phyloP scores from a whole-genome alignment of 2,113 vertebrate genomes.

The Zosterops lateralis region DNA sequence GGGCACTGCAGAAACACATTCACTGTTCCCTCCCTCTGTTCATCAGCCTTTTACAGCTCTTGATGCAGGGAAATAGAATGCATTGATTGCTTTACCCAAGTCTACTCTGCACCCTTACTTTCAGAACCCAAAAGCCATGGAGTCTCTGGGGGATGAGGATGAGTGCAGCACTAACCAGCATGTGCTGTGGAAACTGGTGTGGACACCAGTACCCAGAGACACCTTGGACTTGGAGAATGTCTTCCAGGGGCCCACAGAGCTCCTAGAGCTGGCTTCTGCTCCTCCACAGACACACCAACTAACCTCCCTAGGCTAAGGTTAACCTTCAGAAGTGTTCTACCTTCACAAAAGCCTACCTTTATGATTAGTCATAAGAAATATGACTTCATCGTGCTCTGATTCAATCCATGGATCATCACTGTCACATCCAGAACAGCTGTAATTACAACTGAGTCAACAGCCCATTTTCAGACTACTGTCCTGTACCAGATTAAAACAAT shows the following conservation, averaged over 20 bases:
- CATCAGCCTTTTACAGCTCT: background rate
- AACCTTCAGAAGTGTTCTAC: background rate
- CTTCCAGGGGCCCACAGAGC: background rate
- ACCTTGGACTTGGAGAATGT: accelerated
- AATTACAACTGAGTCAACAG: constrained; percentile 27
- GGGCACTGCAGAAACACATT: background rate
- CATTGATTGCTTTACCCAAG: background rate
- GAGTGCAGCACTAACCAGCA: background rate
- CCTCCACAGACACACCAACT: background rate
- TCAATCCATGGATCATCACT: background rate
- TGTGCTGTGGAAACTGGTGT: accelerated
- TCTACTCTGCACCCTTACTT: background rate
- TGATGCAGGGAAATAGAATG: background rate
- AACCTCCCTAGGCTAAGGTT: background rate
- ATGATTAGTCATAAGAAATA: constrained; percentile 12
- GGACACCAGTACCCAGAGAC: background rate
- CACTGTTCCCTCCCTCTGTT: background rate
- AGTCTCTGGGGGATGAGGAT: background rate
- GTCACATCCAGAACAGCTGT: background rate
- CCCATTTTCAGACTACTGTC: background rate
- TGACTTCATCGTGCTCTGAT: constrained; percentile 24
- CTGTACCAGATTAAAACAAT: background rate
- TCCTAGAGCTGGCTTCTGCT: background rate
- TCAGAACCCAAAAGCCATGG: accelerated
- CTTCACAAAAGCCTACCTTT: background rate